A percentile compares a stretch with the other conserved stretches of the same genome.
phyloP scores from a whole-genome alignment of 2,888 invertebrate genomes.

The Ennomos erosarius region DNA sequence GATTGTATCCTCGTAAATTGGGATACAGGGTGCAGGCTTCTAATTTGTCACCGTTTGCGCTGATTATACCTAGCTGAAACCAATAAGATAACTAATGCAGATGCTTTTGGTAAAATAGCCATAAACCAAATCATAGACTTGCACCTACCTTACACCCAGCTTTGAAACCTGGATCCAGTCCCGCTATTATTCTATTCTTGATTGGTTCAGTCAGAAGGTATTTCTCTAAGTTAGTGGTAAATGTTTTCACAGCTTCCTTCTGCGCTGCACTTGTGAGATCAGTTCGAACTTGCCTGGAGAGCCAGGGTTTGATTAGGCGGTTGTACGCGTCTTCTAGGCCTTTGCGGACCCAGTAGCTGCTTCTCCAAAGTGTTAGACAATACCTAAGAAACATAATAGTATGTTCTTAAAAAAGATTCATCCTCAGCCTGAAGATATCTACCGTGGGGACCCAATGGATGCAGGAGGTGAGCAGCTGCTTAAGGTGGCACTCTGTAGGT shows the following conservation, averaged over 20 bases:
- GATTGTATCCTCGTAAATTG: conserved; percentile 67
- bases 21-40: conserved; percentile 90
- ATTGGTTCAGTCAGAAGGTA: conserved; percentile 92
- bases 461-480: no score
- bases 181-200: conserved; percentile 91
- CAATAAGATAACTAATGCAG: not conserved
- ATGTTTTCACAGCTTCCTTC: conserved; percentile 93
- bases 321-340: conserved; percentile 74
- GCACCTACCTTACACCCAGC: conserved; percentile 92
- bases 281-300: conserved; percentile 88
- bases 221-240: conserved; percentile 93
- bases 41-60: conserved; percentile 88
- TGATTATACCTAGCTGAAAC: conserved; percentile 88
- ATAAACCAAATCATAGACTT: not conserved
- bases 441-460: no score
- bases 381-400: conserved; percentile 54
- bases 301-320: conserved; percentile 85
- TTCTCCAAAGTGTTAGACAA: conserved; percentile 72
- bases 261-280: conserved; percentile 91
- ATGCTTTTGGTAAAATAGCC: not conserved
- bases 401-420: not conserved
- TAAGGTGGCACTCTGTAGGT: no score
- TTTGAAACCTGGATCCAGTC: conserved; percentile 95
- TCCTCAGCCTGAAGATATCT: no score
- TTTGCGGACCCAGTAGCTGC: conserved; percentile 68